Conservation (phyloP, 2,888 invertebrate genomes). For the Tillus elongatus region DNA sequence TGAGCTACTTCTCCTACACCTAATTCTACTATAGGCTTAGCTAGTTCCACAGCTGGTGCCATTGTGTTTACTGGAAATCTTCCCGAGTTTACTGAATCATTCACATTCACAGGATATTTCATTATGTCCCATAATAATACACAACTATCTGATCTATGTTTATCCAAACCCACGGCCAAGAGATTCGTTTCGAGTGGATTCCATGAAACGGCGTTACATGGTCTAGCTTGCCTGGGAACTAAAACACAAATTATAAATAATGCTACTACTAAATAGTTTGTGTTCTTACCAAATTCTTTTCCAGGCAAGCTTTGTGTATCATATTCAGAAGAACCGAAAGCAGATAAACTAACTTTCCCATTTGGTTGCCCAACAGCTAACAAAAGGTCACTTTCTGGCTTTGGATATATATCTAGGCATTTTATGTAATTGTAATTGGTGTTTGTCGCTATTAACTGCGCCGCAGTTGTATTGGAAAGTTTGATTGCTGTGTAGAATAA, state of each 20-base stretch:
- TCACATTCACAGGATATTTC: constrained; percentile 40
- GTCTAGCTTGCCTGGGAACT: constrained; percentile 77
- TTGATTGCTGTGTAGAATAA: constrained; percentile 36
- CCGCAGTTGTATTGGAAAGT: constrained; percentile 60
- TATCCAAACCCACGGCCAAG: constrained; percentile 80
- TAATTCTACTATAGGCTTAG: constrained; percentile 62
- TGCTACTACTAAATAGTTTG: constrained; percentile 5
- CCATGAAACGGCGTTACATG: constrained; percentile 84
- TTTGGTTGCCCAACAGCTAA: constrained; percentile 82
- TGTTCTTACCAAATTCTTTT: constrained; percentile 60
- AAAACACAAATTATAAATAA: constrained; percentile 25
- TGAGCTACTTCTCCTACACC: constrained; percentile 77
- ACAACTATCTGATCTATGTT: constrained; percentile 80
- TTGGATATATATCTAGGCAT: constrained; percentile 79
- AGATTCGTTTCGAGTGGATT: constrained; percentile 73
- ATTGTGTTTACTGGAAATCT: constrained; percentile 33
- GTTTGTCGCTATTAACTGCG: constrained; percentile 63
- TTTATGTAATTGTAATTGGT: constrained; percentile 70
- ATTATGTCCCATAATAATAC: constrained; percentile 83
- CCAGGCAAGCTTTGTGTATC: constrained; percentile 62
- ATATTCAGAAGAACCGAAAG: constrained; percentile 58
- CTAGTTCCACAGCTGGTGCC: constrained; percentile 44
- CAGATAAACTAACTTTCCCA: constrained; percentile 77
- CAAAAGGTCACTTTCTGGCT: constrained; percentile 64
- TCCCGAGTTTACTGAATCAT: constrained; percentile 24